A percentile compares a stretch with the other conserved stretches of the same genome.
Conservation (phyloP, 2,113 vertebrate species). For the Bombycilla garrulus region DNA sequence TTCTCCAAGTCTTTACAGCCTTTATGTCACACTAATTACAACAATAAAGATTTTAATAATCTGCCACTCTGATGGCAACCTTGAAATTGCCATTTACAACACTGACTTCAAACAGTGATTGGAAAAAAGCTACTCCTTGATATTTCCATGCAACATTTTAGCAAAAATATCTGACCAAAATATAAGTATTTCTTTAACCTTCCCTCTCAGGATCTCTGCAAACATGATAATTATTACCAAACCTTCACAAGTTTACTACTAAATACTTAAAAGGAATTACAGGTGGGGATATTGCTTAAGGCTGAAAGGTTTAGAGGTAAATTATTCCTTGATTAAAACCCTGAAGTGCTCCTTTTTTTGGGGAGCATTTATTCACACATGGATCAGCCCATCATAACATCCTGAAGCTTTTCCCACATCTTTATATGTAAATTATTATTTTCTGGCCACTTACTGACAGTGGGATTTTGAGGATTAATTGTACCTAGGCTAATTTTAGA, state of each 20-base stretch:
- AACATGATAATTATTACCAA: neutral
- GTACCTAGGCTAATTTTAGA: neutral
- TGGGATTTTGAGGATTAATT: neutral
- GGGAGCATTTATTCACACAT: neutral
- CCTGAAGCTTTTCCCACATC: neutral
- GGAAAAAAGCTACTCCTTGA: neutral
- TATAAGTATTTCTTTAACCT: neutral
- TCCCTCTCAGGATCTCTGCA: neutral
- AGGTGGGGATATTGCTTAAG: neutral
- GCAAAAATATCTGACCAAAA: neutral
- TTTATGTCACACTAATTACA: neutral
- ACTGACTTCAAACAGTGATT: neutral
- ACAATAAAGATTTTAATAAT: neutral
- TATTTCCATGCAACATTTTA: neutral
- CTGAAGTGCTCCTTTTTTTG: neutral
- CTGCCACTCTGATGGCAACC: neutral
- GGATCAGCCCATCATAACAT: neutral
- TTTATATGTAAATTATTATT: neutral
- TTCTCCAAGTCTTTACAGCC: neutral
- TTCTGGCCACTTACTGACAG: neutral
- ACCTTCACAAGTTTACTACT: neutral
- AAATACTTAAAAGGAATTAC: neutral
- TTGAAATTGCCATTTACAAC: neutral
- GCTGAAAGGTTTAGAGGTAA: neutral
- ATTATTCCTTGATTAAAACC: neutral